Conservation (phyloP, 2,113 vertebrate genomes). For the Sinosuthora webbiana region DNA sequence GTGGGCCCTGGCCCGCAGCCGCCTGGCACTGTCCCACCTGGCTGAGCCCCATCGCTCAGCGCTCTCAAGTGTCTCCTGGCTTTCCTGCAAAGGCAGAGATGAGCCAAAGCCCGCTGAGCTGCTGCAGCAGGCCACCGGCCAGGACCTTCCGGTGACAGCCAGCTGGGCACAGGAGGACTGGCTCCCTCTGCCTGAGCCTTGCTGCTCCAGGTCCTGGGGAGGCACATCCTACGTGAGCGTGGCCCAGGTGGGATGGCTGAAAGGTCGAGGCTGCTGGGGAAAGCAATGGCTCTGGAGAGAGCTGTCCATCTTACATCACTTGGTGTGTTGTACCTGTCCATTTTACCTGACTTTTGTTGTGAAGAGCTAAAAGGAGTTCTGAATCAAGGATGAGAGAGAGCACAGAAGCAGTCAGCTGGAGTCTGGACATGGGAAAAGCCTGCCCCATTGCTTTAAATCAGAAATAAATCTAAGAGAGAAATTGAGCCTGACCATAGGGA, state of each 20-base stretch:
- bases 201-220: neutral
- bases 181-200: accelerated
- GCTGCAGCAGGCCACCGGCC: neutral
- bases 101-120: neutral
- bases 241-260: accelerated
- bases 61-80: accelerated
- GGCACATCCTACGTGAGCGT: accelerated
- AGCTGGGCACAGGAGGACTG: neutral
- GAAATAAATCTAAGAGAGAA: neutral
- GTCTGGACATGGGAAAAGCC: neutral
- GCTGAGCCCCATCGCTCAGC: neutral
- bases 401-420: neutral
- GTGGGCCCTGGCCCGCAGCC: accelerated
- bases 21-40: neutral
- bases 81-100: neutral
- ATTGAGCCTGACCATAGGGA: neutral
- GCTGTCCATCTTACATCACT: neutral
- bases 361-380: neutral
- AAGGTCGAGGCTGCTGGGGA: accelerated
- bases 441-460: neutral
- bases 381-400: neutral
- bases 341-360: neutral
- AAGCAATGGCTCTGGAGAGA: neutral
- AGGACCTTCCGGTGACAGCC: neutral
- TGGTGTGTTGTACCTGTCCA: accelerated